A percentile compares a stretch with the other conserved stretches of the same genome.
These are phyloP conservation scores for Phrynosoma platyrhinos DNA, from an alignment of 2,113 vertebrate genomes.

Conservation along the genomic window DNA sequence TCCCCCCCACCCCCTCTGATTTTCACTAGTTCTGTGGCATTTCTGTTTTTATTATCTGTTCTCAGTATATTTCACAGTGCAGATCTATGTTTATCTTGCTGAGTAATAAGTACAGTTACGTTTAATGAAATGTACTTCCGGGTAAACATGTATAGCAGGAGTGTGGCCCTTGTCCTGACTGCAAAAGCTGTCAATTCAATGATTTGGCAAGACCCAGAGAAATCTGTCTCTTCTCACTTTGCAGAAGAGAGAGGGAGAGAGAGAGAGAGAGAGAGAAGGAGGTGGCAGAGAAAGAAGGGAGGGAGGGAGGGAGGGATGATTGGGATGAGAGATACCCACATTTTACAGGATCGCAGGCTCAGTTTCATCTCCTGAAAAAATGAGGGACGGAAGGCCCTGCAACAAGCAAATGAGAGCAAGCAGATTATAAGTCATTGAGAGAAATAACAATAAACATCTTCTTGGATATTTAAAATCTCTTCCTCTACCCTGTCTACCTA, in stretches of 20 bases:
- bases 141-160: not conserved
- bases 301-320: not conserved
- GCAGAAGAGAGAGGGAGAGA: not conserved
- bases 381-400: no score
- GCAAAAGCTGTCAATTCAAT: not conserved
- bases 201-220: not conserved
- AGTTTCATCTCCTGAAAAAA: not conserved
- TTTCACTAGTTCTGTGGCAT: not conserved
- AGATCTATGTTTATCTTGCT: not conserved
- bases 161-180: no score
- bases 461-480: not conserved
- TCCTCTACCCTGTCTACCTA: not conserved
- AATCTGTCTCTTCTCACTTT: not conserved
- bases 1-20: no score
- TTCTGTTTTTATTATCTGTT: not conserved
- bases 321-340: no score
- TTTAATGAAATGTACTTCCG: not conserved
- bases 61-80: not conserved
- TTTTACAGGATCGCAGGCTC: not conserved
- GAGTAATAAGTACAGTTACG: not conserved
- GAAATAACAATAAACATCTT: not conserved
- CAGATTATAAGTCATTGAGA: not conserved
- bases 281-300: not conserved
- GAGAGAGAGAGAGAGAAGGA: no score
- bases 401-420: not conserved